Evolutionary conservation across 2,888 invertebrate species (phyloP).

Genomic region (Oegoconia quadripuncta): DNA sequence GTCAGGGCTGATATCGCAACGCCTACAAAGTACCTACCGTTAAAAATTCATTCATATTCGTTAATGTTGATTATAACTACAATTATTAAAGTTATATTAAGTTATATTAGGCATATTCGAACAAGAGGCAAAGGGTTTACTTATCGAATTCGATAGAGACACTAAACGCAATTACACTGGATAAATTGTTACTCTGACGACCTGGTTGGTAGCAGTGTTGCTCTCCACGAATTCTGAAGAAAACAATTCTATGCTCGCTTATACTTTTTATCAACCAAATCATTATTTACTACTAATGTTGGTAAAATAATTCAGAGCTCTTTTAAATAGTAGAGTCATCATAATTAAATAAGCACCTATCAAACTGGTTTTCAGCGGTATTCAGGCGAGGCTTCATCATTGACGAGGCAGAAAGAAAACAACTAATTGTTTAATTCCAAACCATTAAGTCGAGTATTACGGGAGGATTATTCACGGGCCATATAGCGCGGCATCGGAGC

Average conservation of each 20-base stretch:
- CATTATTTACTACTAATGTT: too few relatives aligned
- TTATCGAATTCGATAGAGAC: slow-evolving; percentile 33
- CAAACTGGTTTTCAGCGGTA: slow-evolving; percentile 24
- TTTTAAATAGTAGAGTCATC: too few relatives aligned
- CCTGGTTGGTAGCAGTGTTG: too few relatives aligned
- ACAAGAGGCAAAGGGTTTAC: slow-evolving; percentile 51
- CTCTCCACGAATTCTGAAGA: too few relatives aligned
- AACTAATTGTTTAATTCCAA: slow-evolving; percentile 77
- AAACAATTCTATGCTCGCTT: too few relatives aligned
- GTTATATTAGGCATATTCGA: too few relatives aligned
- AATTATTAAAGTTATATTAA: slow-evolving; percentile 42
- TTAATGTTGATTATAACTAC: slow-evolving; percentile 55
- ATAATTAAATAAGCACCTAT: slow-evolving; percentile 13
- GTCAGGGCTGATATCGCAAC: slow-evolving; percentile 24
- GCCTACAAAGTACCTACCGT: slow-evolving; percentile 30
- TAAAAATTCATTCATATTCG: slow-evolving; percentile 48
- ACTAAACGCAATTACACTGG: too few relatives aligned
- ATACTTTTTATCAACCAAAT: background rate
- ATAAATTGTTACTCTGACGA: too few relatives aligned
- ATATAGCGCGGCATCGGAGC: slow-evolving; percentile 68
- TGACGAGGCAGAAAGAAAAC: slow-evolving; percentile 73
- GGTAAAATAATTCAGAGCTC: too few relatives aligned
- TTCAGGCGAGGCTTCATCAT: slow-evolving; percentile 48
- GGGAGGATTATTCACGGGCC: slow-evolving; percentile 73
- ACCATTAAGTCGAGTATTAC: slow-evolving; percentile 74